Conservation (phyloP, 92 coral and sea anemone genomes). For the Paramuricea clavata region DNA sequence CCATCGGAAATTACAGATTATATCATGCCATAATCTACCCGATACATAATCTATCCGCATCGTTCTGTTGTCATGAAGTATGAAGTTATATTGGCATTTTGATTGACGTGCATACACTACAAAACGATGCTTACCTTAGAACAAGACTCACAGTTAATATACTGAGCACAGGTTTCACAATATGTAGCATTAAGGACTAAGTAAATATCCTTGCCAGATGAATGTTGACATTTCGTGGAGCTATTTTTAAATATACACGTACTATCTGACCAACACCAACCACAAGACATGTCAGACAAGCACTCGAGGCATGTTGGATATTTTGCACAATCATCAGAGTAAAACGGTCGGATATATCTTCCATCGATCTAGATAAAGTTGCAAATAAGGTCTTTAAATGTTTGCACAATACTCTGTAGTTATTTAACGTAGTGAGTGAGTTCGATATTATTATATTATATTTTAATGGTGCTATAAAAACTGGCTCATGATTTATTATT, state of each 20-base stretch:
- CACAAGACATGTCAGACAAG: conserved; percentile 94
- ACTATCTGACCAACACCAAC: conserved; percentile 77
- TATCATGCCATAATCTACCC: too few relatives aligned
- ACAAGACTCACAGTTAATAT: conserved; percentile 78
- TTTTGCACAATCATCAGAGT: conserved; percentile 63
- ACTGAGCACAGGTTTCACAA: conserved; percentile 80
- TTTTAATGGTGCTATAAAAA: too few relatives aligned
- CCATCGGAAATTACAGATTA: too few relatives aligned
- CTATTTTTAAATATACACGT: conserved; percentile 70
- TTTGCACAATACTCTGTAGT: too few relatives aligned
- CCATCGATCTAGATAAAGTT: conserved; percentile 23
- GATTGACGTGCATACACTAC: background rate
- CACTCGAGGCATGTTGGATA: conserved; percentile 77
- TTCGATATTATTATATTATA: too few relatives aligned
- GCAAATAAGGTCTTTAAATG: background rate
- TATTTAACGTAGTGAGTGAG: too few relatives aligned
- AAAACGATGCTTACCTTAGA: conserved; percentile 64
- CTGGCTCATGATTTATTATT: too few relatives aligned
- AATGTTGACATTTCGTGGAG: conserved; percentile 66
- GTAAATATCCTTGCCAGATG: conserved; percentile 57
- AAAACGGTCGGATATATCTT: conserved; percentile 75
- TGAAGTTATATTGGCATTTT: too few relatives aligned
- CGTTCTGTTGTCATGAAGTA: too few relatives aligned
- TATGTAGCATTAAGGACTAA: conserved; percentile 81
- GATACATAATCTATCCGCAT: too few relatives aligned